These are phyloP conservation scores for Pomatostomus ruficeps DNA, from an alignment of 2,113 vertebrate genomes.

Conservation along the genomic window DNA sequence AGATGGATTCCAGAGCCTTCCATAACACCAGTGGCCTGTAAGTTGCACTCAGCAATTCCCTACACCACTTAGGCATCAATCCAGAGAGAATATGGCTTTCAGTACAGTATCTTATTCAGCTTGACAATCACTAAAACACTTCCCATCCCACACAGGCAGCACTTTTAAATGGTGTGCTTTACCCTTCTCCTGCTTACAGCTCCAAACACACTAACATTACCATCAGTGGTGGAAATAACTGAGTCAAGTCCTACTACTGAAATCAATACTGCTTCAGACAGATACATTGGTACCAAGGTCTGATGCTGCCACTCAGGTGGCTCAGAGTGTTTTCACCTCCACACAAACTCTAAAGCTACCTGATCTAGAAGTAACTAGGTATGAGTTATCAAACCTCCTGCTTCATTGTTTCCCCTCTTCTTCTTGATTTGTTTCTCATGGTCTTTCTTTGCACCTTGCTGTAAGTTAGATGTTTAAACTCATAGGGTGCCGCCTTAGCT, in stretches of 20 bases:
- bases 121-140: neutral
- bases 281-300: neutral
- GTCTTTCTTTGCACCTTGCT: neutral
- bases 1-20: neutral
- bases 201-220: neutral
- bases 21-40: fast-evolving
- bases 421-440: neutral
- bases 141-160: neutral
- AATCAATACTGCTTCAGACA: neutral
- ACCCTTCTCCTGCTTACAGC: neutral
- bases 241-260: neutral
- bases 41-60: neutral
- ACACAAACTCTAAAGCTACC: neutral
- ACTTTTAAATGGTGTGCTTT: neutral
- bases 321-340: neutral
- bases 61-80: neutral
- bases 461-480: neutral
- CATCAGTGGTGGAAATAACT: neutral
- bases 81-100: neutral
- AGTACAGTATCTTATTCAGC: neutral
- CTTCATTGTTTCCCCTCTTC: neutral
- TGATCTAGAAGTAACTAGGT: neutral
- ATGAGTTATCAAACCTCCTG: neutral
- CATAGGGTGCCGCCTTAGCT: neutral
- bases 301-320: neutral